phyloP scores from a whole-genome alignment of 2,888 invertebrate species.

The Onchidella celtica region DNA sequence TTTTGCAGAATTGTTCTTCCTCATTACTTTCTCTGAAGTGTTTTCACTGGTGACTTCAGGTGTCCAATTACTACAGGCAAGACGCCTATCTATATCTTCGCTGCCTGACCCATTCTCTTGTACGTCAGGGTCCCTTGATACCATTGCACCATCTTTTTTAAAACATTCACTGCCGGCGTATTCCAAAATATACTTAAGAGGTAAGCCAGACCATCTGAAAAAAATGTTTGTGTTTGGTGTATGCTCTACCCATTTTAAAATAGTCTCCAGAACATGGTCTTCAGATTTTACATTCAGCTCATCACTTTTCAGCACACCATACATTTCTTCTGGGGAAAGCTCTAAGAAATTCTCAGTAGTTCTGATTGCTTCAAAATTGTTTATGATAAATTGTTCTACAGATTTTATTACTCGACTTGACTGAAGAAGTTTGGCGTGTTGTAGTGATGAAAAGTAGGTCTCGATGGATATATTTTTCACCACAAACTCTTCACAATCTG shows the following conservation, averaged over 20 bases:
- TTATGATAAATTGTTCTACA: not conserved
- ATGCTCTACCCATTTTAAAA: constrained; percentile 12
- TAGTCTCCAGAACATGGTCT: not conserved
- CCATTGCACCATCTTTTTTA: too few relatives aligned
- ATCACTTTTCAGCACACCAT: not conserved
- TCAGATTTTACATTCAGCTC: not conserved
- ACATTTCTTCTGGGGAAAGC: not conserved
- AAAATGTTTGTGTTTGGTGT: too few relatives aligned
- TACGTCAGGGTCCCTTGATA: too few relatives aligned
- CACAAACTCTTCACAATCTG: constrained; percentile 12
- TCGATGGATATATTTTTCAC: not conserved
- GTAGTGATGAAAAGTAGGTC: not conserved
- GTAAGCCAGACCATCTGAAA: too few relatives aligned
- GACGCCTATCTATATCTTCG: too few relatives aligned
- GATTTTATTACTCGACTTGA: not conserved
- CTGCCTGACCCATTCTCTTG: too few relatives aligned
- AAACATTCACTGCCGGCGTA: too few relatives aligned
- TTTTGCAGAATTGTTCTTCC: too few relatives aligned
- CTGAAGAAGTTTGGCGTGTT: not conserved
- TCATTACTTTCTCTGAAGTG: too few relatives aligned
- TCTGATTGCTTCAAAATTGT: not conserved
- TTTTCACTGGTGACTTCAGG: too few relatives aligned
- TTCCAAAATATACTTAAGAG: too few relatives aligned
- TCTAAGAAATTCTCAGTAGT: not conserved
- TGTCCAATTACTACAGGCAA: too few relatives aligned